Base-by-base conservation (phyloP, 2,888 invertebrate species). In the Eupithecia inturbata region DNA sequence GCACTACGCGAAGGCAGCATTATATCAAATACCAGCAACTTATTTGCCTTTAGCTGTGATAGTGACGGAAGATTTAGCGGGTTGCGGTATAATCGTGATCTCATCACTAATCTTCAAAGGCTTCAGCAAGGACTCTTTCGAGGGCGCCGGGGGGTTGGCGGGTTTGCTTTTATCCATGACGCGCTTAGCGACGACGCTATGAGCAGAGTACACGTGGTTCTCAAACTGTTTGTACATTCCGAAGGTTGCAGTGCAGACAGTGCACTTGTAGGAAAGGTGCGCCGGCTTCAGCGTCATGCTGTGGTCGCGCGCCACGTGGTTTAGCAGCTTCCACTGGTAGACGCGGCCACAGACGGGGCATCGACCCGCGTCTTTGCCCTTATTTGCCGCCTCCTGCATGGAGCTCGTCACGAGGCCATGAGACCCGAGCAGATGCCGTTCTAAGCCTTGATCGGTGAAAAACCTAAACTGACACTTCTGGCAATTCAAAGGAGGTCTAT, bases 211-310 rank as follows among this genome's bases (percentile, higher is more conserved):
- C 5, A 98, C 98, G 90, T 98, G 98, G 88, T 98, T 98, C 89
- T 98, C 98, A 88, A 98, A 98, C 85, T 98, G 97, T 94, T 98
- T 98, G 95, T 98, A 98, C 98, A 98, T 98, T 81, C 98, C 98
- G 89, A 98, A 98, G 28, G 98, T 98, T 73, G 98, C 98, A 74
- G 98, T 98, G 92, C 98, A 98, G 68, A 98, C 98, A 41, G 98
- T 98, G 92, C 98, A 98, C 92, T 98, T 98, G 95, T 98, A 98
- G 33, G 98, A 98, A 78, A 98, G 95, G 92, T 98, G 98, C 71
- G 98, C 98, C 28, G 98, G 98, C 89, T 98, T 98, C 82, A 99
- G 92, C 74, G 98, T 98, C 97, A 98, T 98, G 88, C 97, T 97
- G 92, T 99, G 99, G 91, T 98, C 98, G 83, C 98, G 96, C 75